Evolutionary conservation across 1,140 invertebrate genomes (phyloP), one percentile per base, ranked within the genome.

Genomic region (Macrocentrus cingulum): DNA sequence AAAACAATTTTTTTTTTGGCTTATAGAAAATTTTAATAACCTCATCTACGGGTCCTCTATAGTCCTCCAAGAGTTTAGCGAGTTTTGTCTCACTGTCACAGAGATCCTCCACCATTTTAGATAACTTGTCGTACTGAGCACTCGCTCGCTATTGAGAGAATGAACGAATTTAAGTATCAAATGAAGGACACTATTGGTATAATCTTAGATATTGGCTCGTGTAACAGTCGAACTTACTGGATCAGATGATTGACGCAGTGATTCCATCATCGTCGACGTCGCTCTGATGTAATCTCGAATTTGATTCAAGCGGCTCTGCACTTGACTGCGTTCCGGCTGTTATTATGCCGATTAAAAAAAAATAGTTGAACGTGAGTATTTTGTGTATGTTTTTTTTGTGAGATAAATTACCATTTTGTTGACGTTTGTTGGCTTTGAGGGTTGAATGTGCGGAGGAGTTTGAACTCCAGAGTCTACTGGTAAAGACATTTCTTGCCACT

Each of bases 251-350:
- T 82, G 81, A 56, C 80, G 77, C 71, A 86, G 80, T 8, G 83
- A 83, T 48, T 85, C 84, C 66, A 86, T 84, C 64, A 86, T 81
- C 1, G 80, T 80, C 9, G 83, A 81, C 9, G 84, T 86, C 8
- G 84, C 81, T 68, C 81, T 76, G 53, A 86, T 85, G 63, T 85
- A 85, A 56, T 85, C 85, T 37, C 83, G 72, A 45, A 86, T 85
- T 67, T 85, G 84, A 58, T 83, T 83, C 13, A 86, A 74, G 3
- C 84, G 75, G 16, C 77, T 77, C 60, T 85, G 83, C 1, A 85
- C 84, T 56, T 79, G 79, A 3, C 77, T 79, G 19, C 82, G 77
- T 53, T 85, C 81, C 4, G 81, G 82, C 77, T 79, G 53, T 32
- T 56, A 50, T 51, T 19, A 4, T 18, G 18, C 2, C 15, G 2